Evolutionary conservation across 2,113 vertebrate species (phyloP).

Genomic region (Abramis brama): DNA sequence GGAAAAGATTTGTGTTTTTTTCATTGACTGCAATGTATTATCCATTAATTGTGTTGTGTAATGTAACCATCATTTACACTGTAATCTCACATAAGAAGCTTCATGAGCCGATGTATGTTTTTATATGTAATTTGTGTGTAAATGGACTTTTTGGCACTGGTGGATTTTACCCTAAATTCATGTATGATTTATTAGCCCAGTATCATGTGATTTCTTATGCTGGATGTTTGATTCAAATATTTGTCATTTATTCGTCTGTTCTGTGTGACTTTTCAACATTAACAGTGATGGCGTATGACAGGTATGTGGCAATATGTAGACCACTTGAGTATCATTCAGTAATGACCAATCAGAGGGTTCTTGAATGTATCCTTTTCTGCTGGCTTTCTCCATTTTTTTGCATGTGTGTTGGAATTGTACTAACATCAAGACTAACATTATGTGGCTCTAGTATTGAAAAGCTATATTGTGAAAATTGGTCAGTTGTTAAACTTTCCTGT

Average conservation of each 20-base stretch:
- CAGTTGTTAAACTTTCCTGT: conserved; percentile 55
- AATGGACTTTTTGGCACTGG: conserved; percentile 66
- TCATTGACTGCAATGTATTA: too few relatives aligned
- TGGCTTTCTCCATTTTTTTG: conserved; percentile 49
- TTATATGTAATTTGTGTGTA: conserved; percentile 66
- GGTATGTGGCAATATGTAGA: conserved; percentile 54
- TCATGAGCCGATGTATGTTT: conserved; percentile 64
- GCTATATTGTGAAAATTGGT: conserved; percentile 57
- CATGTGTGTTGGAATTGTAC: neutral
- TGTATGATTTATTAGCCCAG: conserved; percentile 46
- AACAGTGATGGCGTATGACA: conserved; percentile 58
- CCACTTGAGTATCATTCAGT: conserved; percentile 51
- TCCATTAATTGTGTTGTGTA: too few relatives aligned
- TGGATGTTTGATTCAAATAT: conserved; percentile 52
- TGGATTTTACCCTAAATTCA: conserved; percentile 58
- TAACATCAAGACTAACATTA: conserved; percentile 38
- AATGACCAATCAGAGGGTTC: conserved; percentile 51
- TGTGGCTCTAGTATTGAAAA: conserved; percentile 58
- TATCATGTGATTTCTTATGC: conserved; percentile 49
- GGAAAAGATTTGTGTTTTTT: too few relatives aligned
- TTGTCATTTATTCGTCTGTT: conserved; percentile 54
- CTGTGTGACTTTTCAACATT: conserved; percentile 33
- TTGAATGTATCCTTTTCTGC: conserved; percentile 42
- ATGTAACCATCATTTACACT: neutral
- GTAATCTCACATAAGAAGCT: conserved; percentile 36